Evolutionary conservation across 2,888 invertebrate genomes (phyloP), one percentile per base, ranked within the genome.

Genomic region (Trichogramma dendrolimi): DNA sequence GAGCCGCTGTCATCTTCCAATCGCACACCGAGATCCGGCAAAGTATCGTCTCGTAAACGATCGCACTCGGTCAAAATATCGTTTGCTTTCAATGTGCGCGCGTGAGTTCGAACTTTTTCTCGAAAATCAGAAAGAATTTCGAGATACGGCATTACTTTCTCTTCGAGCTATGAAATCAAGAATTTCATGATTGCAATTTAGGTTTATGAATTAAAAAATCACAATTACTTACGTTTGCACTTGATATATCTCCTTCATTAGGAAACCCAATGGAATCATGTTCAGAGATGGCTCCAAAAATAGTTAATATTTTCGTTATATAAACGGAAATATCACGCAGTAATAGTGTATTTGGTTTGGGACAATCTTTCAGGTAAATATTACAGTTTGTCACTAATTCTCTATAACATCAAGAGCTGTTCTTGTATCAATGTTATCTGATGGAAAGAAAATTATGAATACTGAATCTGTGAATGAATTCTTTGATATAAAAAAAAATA

Each of bases 401-500:
- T 64, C 94, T 85, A 3, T 80, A 0, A 83, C 82, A 74, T 97
- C 95, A 58, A 99, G 75, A 0, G 90, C 89, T n/a, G 85, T 83
- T 70, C 92, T 87, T 0, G 98, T 99, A 81, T 99, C 96, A 60
- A 99, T 85, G 77, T 96, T 97, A 81, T 97, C 92, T 90, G 73
- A 11, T 77, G 38, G 10, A 53, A 61, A 39, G 27, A 40, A 49
- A 49, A 50, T 42, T 7, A 46, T 46, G 8, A 38, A 55, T 7
- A 55, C 6, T 46, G n/a, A 46, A 46, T n/a, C n/a, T 46, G 2
- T 46, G 8, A 38, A 58, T 50, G 27, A 27, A 48, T 8, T 48
- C n/a, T 39, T 50, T 8, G 48, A 38, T 40, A 1, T 43, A 51
- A 44, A 51, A 14, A 2, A 39, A 58, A n/a, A 5, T 53, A 4